Evolutionary conservation across 2,113 vertebrate species (phyloP).

Genomic region (Mastomys natalensis): DNA sequence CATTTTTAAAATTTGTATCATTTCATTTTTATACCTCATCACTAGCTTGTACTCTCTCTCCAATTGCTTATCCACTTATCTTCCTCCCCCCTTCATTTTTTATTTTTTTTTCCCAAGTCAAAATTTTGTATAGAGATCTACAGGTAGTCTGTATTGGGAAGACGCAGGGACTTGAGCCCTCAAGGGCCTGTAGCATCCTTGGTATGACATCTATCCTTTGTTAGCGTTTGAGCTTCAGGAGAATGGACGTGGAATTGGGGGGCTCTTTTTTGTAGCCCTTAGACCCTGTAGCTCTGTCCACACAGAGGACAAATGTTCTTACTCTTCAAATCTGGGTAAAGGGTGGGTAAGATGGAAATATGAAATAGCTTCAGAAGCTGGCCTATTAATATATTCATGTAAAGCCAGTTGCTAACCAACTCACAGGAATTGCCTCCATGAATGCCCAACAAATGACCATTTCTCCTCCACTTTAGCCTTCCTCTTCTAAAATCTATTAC

Average conservation of each 20-base stretch:
- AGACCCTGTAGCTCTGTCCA: not conserved
- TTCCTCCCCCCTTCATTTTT: not conserved
- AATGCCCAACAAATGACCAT: not conserved
- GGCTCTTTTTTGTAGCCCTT: not conserved
- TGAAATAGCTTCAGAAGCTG: conserved; percentile 2
- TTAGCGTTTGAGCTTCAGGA: not conserved
- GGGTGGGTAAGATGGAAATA: not conserved
- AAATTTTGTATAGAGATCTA: not conserved
- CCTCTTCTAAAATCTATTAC: not conserved
- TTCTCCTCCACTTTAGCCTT: not conserved
- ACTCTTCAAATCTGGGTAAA: not conserved
- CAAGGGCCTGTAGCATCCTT: not conserved
- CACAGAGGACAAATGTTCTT: not conserved
- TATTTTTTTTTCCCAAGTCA: not conserved
- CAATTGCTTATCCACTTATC: not conserved
- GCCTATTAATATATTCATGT: not conserved
- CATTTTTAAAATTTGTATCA: conserved; percentile 27
- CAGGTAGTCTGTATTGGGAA: not conserved
- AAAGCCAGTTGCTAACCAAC: not conserved
- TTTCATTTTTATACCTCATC: not conserved
- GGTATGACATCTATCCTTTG: not conserved
- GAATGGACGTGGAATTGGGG: not conserved
- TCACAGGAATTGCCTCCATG: conserved; percentile 20
- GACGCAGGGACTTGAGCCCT: not conserved
- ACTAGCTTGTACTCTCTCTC: not conserved